Conservation (phyloP, 1,140 invertebrate genomes). For the Neotoxoptera formosana region DNA sequence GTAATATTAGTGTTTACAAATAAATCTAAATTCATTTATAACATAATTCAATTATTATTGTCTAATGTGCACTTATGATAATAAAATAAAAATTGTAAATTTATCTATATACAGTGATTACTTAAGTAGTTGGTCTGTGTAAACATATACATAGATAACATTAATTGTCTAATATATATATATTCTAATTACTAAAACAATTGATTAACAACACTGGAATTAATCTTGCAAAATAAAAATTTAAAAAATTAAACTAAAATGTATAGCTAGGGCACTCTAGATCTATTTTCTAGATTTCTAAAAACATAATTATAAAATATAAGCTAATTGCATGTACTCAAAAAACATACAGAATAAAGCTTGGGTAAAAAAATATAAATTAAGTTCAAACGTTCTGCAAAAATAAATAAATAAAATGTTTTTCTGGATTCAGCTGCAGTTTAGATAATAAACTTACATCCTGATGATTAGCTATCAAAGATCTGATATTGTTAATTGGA, state of each 20-base stretch:
- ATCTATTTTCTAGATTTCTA: not conserved
- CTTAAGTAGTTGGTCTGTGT: not conserved
- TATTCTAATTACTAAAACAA: conserved; percentile 22
- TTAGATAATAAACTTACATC: conserved; percentile 76
- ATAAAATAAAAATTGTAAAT: not conserved
- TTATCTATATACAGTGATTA: conserved; percentile 26
- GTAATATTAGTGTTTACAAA: not conserved
- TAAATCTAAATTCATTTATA: conserved; percentile 13
- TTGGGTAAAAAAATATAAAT: conserved; percentile 20
- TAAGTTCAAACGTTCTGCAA: conserved; percentile 12
- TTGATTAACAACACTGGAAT: not conserved
- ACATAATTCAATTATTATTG: not conserved
- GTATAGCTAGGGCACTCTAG: not conserved
- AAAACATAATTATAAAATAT: conserved; percentile 7
- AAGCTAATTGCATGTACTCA: not conserved
- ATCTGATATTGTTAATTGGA: conserved; percentile 85
- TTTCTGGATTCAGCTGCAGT: not conserved
- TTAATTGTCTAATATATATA: not conserved
- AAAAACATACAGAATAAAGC: not conserved
- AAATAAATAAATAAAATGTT: conserved; percentile 33
- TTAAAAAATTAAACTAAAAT: not conserved
- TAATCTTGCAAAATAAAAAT: conserved; percentile 31
- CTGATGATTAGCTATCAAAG: conserved; percentile 81
- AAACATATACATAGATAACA: not conserved
- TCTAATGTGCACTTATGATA: not conserved